phyloP scores from a whole-genome alignment of 2,113 vertebrate genomes.

The Lontra canadensis region DNA sequence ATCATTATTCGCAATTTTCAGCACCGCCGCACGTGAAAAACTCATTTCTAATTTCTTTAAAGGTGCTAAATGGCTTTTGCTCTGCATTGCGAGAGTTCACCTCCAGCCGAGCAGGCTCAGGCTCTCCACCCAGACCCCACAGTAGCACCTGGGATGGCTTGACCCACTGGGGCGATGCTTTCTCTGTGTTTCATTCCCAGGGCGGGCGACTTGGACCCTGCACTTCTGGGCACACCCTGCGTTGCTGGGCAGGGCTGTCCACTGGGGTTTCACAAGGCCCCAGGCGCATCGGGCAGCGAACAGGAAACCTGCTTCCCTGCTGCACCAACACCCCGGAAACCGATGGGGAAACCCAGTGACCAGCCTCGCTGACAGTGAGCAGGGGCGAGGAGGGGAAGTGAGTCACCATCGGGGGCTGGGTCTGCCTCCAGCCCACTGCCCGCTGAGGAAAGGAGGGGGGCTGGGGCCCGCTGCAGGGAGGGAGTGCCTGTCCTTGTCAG shows the following conservation, averaged over 20 bases:
- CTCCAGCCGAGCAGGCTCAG: neutral
- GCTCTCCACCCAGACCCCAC: neutral
- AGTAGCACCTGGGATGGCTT: neutral
- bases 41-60: conserved; percentile 53
- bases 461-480: neutral
- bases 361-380: neutral
- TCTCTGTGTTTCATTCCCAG: neutral
- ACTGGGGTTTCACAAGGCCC: neutral
- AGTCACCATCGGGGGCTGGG: accelerated
- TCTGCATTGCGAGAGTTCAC: neutral
- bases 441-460: neutral
- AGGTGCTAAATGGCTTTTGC: conserved; percentile 61
- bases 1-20: conserved; percentile 69
- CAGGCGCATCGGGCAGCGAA: accelerated
- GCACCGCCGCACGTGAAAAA: conserved; percentile 60
- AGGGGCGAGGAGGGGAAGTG: neutral
- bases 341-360: neutral
- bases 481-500: accelerated
- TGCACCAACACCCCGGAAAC: neutral
- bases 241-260: accelerated
- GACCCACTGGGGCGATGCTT: neutral
- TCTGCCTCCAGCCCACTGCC: too few relatives aligned
- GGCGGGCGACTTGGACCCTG: accelerated
- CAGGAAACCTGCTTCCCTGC: neutral
- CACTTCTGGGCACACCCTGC: neutral